Conservation (phyloP, 1,140 invertebrate species). For the Neoseiulus cucumeris region DNA sequence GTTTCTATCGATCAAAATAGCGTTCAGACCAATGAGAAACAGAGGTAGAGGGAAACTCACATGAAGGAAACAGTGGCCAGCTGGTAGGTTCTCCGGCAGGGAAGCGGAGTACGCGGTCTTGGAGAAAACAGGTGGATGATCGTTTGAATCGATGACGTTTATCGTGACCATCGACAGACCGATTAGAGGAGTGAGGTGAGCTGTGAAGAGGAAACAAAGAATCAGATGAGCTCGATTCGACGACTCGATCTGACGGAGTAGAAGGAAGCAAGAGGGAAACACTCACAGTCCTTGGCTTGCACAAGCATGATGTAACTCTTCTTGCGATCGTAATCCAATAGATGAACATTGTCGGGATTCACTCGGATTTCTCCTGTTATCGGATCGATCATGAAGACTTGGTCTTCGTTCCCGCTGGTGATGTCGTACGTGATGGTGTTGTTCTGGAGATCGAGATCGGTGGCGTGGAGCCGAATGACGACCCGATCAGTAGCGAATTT, state of each 20-base stretch:
- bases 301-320: conserved; percentile 22
- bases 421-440: conserved; percentile 24
- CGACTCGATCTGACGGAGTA: neutral
- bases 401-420: conserved; percentile 23
- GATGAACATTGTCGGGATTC: conserved; percentile 14
- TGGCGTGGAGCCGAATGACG: conserved; percentile 22
- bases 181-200: conserved; percentile 20
- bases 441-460: conserved; percentile 22
- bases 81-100: conserved; percentile 20
- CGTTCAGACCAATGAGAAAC: too few relatives aligned
- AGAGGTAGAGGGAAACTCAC: conserved; percentile 17
- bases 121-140: conserved; percentile 23
- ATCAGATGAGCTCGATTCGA: neutral
- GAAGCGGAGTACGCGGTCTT: conserved; percentile 22
- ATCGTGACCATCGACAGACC: conserved; percentile 23
- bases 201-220: conserved; percentile 10
- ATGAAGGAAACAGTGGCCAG: conserved; percentile 22
- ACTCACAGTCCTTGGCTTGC: conserved; percentile 23
- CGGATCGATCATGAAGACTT: conserved; percentile 23
- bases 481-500: conserved; percentile 19
- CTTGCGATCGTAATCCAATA: conserved; percentile 22
- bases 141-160: conserved; percentile 23
- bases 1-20: too few relatives aligned
- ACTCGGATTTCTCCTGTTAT: conserved; percentile 22
- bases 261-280: neutral